A percentile compares a stretch with the other conserved stretches of the same genome.
Conservation (phyloP, 2,113 vertebrate species). For the Pseudolaguvia tuberculata region DNA sequence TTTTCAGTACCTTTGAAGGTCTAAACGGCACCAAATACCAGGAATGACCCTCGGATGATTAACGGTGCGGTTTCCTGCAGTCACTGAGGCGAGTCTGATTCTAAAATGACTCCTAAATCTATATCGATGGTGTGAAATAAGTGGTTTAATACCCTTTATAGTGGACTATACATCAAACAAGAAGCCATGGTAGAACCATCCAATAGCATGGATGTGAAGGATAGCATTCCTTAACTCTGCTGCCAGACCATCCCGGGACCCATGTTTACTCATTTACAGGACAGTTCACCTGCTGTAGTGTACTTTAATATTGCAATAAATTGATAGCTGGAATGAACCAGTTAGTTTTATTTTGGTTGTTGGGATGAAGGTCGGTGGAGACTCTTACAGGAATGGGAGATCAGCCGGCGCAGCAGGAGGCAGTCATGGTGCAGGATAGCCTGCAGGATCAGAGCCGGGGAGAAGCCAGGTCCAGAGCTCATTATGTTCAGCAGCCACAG, state of each 20-base stretch:
- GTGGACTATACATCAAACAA: not conserved
- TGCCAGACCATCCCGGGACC: not conserved
- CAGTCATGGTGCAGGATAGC: slow-evolving; percentile 78
- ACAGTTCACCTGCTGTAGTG: not conserved
- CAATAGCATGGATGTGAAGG: not conserved
- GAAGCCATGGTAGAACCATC: not conserved
- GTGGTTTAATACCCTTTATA: slow-evolving; percentile 2
- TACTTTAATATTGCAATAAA: not conserved
- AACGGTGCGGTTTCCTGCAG: not conserved
- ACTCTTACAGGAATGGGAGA: slow-evolving; percentile 75
- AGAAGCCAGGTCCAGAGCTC: slow-evolving; percentile 81
- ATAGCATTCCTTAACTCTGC: not conserved
- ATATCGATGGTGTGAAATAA: not conserved
- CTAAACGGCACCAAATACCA: not conserved
- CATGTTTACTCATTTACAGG: not conserved
- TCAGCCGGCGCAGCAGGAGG: slow-evolving; percentile 77
- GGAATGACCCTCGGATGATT: not conserved
- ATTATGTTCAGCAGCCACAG: slow-evolving; percentile 82
- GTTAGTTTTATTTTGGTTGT: not conserved
- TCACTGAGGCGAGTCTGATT: not conserved
- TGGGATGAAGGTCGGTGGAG: not conserved
- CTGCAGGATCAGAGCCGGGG: slow-evolving; percentile 81
- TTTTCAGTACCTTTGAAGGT: not conserved
- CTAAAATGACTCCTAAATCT: slow-evolving; percentile 9
- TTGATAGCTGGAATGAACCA: not conserved